Conservation (phyloP, 2,113 vertebrate genomes). For the Ctenodactylus gundi region DNA sequence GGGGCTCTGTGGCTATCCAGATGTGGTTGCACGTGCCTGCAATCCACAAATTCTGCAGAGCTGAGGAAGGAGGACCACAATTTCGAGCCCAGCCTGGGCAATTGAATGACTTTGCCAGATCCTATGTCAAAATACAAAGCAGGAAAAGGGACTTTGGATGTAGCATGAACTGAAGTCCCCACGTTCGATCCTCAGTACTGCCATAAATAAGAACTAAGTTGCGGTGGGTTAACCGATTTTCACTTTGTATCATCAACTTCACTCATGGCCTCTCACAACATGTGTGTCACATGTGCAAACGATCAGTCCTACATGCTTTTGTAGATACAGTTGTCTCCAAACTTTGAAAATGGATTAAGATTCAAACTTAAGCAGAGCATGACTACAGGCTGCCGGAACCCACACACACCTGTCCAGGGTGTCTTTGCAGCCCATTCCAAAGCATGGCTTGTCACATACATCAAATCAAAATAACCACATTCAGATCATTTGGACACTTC, state of each 20-base stretch:
- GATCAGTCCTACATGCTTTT: neutral
- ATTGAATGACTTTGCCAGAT: no score
- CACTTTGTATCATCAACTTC: neutral
- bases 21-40: no score
- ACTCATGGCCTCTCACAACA: neutral
- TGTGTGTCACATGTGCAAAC: neutral
- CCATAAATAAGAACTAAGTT: neutral
- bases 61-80: no score
- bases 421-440: neutral
- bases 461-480: neutral
- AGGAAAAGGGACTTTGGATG: no score
- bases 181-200: no score
- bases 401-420: neutral
- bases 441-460: slow-evolving; percentile 6
- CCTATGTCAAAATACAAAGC: no score
- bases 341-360: neutral
- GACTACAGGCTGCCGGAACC: neutral
- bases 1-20: no score
- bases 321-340: neutral
- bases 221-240: neutral
- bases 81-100: no score
- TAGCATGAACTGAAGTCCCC: no score
- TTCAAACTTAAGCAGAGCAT: neutral
- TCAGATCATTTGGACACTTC: neutral
- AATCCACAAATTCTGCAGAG: no score